These are phyloP conservation scores for Ormia ochracea DNA, from an alignment of 2,888 invertebrate genomes.

Conservation along the genomic window DNA sequence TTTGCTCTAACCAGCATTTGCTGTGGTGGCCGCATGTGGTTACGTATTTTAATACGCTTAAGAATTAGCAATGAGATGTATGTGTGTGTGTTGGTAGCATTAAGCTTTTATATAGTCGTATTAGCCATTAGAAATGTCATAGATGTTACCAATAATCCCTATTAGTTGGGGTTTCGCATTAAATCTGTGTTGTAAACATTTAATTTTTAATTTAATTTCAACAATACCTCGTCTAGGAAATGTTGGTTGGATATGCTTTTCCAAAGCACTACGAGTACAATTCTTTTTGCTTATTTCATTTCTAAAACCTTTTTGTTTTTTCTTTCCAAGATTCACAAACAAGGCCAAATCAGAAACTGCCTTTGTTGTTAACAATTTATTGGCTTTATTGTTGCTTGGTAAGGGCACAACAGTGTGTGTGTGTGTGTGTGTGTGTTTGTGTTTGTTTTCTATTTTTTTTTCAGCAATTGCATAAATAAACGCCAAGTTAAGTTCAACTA, in stretches of 20 bases:
- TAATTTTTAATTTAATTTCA: constrained; percentile 58
- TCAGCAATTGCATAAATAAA: constrained; percentile 41
- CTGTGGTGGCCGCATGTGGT: constrained; percentile 58
- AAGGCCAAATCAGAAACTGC: constrained; percentile 24
- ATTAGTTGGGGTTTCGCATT: constrained; percentile 62
- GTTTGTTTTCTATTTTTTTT: not conserved
- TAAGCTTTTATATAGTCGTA: constrained; percentile 39
- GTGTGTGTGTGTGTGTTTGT: not conserved
- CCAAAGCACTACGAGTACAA: not conserved
- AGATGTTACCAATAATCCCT: constrained; percentile 63
- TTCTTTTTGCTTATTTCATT: not conserved
- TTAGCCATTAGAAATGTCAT: constrained; percentile 60
- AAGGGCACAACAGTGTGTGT: no score
- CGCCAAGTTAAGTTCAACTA: constrained; percentile 11
- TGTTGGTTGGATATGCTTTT: constrained; percentile 16
- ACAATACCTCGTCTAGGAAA: constrained; percentile 43
- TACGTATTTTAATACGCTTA: constrained; percentile 64
- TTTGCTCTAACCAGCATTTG: constrained; percentile 39
- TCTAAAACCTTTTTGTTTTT: constrained; percentile 8
- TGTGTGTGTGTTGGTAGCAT: constrained; percentile 10
- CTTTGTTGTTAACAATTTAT: not conserved
- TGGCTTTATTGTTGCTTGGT: constrained; percentile 14
- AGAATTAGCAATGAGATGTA: not conserved
- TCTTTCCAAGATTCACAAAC: not conserved
- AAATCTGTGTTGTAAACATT: constrained; percentile 63